These are phyloP conservation scores for Triplophysa tibetana DNA, from an alignment of 2,113 vertebrate genomes.

Conservation along the genomic window DNA sequence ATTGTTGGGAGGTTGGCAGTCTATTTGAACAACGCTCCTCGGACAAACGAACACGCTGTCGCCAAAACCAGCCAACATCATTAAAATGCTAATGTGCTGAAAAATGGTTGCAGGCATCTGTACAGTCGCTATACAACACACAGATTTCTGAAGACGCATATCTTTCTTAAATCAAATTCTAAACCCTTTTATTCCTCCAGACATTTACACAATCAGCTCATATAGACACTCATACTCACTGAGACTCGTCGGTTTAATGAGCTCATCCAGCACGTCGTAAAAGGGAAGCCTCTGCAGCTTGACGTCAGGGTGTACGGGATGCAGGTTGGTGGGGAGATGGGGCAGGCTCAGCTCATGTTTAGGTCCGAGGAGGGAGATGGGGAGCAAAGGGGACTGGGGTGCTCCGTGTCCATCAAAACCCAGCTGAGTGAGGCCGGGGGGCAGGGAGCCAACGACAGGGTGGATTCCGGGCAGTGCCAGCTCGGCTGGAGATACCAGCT, in stretches of 20 bases:
- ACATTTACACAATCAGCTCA: background rate
- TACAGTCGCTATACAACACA: constrained; percentile 52
- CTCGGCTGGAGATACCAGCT: constrained; percentile 91
- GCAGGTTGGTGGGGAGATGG: constrained; percentile 88
- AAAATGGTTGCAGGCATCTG: constrained; percentile 67
- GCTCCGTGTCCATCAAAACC: constrained; percentile 87
- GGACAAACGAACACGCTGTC: constrained; percentile 42
- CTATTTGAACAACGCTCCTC: constrained; percentile 37
- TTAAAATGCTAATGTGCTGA: constrained; percentile 77
- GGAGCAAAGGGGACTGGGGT: constrained; percentile 87
- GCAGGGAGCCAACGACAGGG: constrained; percentile 81
- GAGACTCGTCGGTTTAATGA: constrained; percentile 98
- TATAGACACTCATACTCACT: constrained; percentile 74
- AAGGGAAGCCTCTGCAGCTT: constrained; percentile 97
- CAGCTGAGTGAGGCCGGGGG: constrained; percentile 87
- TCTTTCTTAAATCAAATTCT: background rate
- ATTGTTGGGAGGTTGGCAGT: constrained; percentile 44
- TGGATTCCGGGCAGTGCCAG: constrained; percentile 86
- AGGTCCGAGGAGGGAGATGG: constrained; percentile 92
- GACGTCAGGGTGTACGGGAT: constrained; percentile 96
- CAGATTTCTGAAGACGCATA: background rate
- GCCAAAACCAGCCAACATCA: constrained; percentile 59
- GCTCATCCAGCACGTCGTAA: constrained; percentile 96
- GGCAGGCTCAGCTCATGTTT: constrained; percentile 96
- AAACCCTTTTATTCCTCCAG: background rate